These are phyloP conservation scores for Nycticebus coucang DNA, from an alignment of 2,113 vertebrate species.

Conservation along the genomic window DNA sequence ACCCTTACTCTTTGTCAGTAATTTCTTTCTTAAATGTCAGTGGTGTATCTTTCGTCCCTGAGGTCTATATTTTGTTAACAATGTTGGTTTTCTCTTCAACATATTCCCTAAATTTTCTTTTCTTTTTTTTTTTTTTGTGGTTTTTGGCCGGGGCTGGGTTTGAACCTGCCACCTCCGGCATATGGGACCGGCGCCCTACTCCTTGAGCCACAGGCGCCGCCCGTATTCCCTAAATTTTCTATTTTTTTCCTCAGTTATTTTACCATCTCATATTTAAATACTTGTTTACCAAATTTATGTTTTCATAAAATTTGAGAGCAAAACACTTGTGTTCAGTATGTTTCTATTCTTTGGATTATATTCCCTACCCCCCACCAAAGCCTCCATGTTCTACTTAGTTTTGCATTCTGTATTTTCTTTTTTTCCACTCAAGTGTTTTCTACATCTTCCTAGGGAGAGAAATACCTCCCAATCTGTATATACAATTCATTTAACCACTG, in stretches of 20 bases:
- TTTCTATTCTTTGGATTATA: background rate
- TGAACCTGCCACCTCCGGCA: no score
- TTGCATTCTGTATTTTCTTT: background rate
- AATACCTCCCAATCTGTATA: background rate
- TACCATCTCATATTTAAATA: background rate
- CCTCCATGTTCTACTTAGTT: background rate
- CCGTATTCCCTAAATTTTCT: background rate
- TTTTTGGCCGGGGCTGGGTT: no score
- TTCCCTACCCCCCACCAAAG: no score
- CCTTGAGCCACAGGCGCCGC: no score
- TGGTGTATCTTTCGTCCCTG: background rate
- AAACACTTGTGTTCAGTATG: background rate
- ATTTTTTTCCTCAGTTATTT: background rate
- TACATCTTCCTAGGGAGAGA: background rate
- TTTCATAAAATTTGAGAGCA: slow-evolving; percentile 21
- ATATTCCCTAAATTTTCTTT: background rate
- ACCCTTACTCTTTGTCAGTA: no score
- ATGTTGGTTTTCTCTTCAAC: background rate
- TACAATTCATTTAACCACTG: background rate
- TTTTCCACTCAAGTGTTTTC: background rate
- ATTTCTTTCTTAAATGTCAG: background rate
- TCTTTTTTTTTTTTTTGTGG: no score
- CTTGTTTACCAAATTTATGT: background rate
- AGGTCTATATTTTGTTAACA: background rate
- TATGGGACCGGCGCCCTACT: no score